Conservation (phyloP, 2,888 invertebrate genomes). For the Ariolimax columbianus region DNA sequence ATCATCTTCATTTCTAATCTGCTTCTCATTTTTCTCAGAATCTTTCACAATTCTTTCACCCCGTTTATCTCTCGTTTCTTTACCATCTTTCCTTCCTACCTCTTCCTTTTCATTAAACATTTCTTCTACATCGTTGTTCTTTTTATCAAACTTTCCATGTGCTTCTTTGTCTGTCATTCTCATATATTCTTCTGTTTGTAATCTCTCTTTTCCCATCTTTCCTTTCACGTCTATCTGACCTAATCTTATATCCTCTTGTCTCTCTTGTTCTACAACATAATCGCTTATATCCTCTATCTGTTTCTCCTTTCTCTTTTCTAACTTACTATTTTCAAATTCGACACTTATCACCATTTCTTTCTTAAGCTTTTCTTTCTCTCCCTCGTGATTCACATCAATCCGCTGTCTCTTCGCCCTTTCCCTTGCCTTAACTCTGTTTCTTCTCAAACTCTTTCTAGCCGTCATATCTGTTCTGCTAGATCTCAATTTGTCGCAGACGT, state of each 20-base stretch:
- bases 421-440: background rate
- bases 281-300: background rate
- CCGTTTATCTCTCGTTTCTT: background rate
- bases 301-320: background rate
- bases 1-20: background rate
- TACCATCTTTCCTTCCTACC: background rate
- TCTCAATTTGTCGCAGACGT: conserved; percentile 1
- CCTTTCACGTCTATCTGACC: background rate
- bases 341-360: background rate
- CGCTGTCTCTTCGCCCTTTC: background rate
- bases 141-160: background rate
- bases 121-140: background rate
- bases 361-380: background rate
- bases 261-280: background rate
- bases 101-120: background rate
- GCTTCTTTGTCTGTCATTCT: background rate
- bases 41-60: background rate
- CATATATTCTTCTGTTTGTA: background rate
- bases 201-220: background rate
- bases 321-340: background rate
- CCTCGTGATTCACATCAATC: background rate
- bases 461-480: background rate
- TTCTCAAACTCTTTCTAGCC: background rate
- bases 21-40: background rate
- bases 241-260: background rate